Base-by-base conservation (phyloP, 2,888 invertebrate species). In the Gasteruption jaculator region DNA sequence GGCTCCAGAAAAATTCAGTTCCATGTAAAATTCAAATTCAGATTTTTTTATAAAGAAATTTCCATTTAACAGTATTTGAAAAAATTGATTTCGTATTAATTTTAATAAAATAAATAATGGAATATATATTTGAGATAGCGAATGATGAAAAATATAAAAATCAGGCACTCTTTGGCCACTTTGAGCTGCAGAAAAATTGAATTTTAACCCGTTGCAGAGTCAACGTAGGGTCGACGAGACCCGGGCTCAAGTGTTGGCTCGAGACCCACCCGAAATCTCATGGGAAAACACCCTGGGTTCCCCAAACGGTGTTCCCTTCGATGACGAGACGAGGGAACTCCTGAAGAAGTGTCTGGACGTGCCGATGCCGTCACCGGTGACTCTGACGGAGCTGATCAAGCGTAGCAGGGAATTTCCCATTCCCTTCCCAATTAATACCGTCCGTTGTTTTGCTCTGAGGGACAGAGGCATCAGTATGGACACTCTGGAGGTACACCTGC, bases 341-440 rank as follows among this genome's bases (percentile, higher is more conserved):
- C 49, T 67, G 4, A 60, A 49, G 19, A 55, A 49, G 7, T 67
- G 67, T 26, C 45, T 64, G 25, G 54, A 62, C 11, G 48, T 56
- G n/a, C 52, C 56, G 6, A 41, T 56, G 20, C 61, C 67, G 3
- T 38, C 55, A 1, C 62, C 60, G 5, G 53, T 54, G 8, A 61
- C 58, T 32, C 41, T 67, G 19, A 38, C 60, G 6, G 60, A 64
- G 18, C 38, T 74, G 37, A 58, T 71, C 12, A 56, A 63, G 21
- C 63, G 64, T 15, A 72, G 71, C 56, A 64, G 68, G 15, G 45
- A 53, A 18, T 73, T 73, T 45, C 71, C 71, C 5, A 53, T 70
- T 11, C 49, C 63, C 11, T 73, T 74, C 50, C 73, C 74, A 11
- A 58, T 71, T 14, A 63, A 64, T 33, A 60, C 66, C 2, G 56